phyloP scores from a whole-genome alignment of 2,797 vertebrate genomes.

The Ficedula albicollis region DNA sequence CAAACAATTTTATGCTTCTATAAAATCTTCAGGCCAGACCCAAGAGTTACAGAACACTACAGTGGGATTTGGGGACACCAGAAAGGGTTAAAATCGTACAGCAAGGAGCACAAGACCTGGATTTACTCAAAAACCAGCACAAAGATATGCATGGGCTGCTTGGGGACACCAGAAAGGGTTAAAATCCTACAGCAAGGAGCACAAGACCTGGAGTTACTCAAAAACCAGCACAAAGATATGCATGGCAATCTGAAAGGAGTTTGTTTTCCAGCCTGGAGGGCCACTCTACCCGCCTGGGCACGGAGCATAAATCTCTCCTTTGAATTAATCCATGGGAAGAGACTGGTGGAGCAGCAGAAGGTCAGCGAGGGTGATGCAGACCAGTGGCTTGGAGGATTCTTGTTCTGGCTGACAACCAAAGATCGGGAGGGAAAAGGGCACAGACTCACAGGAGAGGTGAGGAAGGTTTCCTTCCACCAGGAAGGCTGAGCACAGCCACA shows the following conservation, averaged over 20 bases:
- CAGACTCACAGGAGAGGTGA: accelerated
- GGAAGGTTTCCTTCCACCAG: background rate
- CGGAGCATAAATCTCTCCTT: background rate
- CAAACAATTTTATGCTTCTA: background rate
- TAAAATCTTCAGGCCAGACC: background rate
- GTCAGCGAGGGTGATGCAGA: background rate
- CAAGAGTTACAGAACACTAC: accelerated
- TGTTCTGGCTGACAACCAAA: background rate
- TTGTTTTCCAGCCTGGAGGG: background rate
- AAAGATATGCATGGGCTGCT: too few species aligned
- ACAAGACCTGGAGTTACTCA: background rate
- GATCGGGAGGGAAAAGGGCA: background rate
- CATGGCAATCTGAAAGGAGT: background rate
- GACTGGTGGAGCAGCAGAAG: background rate
- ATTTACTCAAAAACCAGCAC: background rate
- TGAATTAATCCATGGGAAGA: conserved; percentile 31
- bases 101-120: background rate
- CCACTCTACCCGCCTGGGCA: accelerated
- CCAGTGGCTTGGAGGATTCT: conserved; percentile 33
- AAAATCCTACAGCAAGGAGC: background rate
- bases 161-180: background rate
- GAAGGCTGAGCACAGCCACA: background rate
- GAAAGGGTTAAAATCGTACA: background rate
- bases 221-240: background rate
- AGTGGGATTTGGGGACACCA: background rate